These are phyloP conservation scores for Apocheima hispidaria DNA, from an alignment of 2,888 invertebrate genomes.

Conservation along the genomic window DNA sequence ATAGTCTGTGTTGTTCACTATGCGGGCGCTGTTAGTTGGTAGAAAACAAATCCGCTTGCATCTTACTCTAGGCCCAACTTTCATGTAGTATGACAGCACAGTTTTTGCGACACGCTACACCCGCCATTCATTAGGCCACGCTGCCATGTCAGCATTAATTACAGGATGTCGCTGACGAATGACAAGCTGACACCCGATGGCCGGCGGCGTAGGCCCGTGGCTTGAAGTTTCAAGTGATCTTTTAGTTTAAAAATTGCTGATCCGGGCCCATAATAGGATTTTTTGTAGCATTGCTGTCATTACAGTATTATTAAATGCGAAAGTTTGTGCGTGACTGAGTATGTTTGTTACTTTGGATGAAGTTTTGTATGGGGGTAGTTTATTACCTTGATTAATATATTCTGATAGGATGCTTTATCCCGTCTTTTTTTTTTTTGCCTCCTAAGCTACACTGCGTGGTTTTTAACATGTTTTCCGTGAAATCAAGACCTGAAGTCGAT, in stretches of 20 bases:
- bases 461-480: too few relatives aligned
- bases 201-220: constrained; percentile 44
- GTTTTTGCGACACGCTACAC: constrained; percentile 79
- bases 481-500: too few relatives aligned
- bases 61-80: constrained; percentile 48
- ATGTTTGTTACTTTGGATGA: too few relatives aligned
- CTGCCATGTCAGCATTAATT: constrained; percentile 79
- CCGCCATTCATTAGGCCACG: constrained; percentile 78
- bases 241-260: constrained; percentile 3
- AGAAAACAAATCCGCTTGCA: constrained; percentile 21
- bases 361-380: too few relatives aligned
- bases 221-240: constrained; percentile 22
- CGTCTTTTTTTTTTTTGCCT: too few relatives aligned
- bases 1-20: too few relatives aligned
- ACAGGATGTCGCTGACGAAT: constrained; percentile 73
- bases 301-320: too few relatives aligned
- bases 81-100: constrained; percentile 71
- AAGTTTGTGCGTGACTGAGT: too few relatives aligned
- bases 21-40: too few relatives aligned
- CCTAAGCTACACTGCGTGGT: too few relatives aligned
- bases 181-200: constrained; percentile 59
- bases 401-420: too few relatives aligned
- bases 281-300: not conserved
- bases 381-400: too few relatives aligned
- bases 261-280: not conserved